These are phyloP conservation scores for Epinephelus malabaricus DNA, from an alignment of 2,797 vertebrate genomes.

Conservation along the genomic window DNA sequence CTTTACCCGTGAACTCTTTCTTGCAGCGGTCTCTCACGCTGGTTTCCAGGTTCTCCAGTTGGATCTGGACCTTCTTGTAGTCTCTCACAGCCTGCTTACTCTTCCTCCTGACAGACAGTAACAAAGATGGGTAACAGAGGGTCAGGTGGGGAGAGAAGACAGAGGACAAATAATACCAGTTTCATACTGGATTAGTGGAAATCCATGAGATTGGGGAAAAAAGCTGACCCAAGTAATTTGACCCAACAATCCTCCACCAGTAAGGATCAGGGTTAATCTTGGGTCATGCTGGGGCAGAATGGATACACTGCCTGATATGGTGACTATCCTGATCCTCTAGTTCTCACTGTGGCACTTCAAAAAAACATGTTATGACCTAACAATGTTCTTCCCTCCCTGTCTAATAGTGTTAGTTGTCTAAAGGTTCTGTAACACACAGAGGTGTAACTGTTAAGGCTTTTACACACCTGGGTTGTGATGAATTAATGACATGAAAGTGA, in stretches of 20 bases:
- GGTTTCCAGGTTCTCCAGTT: constrained; percentile 97
- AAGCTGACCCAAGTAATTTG: constrained; percentile 24
- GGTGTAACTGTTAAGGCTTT: background rate
- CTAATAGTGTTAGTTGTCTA: background rate
- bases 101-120: constrained; percentile 89
- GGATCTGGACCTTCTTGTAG: constrained; percentile 99
- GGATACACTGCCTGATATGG: constrained; percentile 26
- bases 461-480: no score
- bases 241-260: constrained; percentile 19
- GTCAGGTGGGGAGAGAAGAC: background rate
- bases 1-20: constrained; percentile 97
- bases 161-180: constrained; percentile 6
- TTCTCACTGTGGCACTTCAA: background rate
- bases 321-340: background rate
- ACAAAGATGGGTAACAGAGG: background rate
- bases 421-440: background rate
- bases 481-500: no score
- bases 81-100: constrained; percentile 97
- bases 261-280: constrained; percentile 5
- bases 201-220: constrained; percentile 31
- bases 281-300: constrained; percentile 21
- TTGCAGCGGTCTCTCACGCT: constrained; percentile 98
- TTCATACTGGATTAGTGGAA: constrained; percentile 31
- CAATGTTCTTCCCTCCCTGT: background rate
- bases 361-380: background rate